Conservation (phyloP, 2,113 vertebrate genomes). For the Hystrix cristata region DNA sequence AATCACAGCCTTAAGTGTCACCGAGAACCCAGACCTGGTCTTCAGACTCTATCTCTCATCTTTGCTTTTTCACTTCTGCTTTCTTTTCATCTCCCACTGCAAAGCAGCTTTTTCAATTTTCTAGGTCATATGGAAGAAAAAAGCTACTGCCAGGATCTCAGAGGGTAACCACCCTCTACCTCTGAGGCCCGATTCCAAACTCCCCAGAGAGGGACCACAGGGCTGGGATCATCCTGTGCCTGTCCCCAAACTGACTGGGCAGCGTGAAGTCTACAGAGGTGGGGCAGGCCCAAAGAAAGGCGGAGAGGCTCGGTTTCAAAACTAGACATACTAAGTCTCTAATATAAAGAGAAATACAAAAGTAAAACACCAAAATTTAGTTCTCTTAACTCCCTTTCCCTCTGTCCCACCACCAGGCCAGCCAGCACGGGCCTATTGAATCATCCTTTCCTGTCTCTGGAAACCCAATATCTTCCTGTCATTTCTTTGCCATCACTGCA, state of each 20-base stretch:
- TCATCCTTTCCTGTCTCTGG: not conserved
- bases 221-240: not conserved
- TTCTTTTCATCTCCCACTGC: not conserved
- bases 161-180: not conserved
- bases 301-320: not conserved
- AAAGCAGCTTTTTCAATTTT: not conserved
- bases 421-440: not conserved
- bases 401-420: not conserved
- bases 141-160: not conserved
- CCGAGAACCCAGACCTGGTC: not conserved
- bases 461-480: not conserved
- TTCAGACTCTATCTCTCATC: not conserved
- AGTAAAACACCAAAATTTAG: not conserved
- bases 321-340: not conserved
- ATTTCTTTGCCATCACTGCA: not conserved
- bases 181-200: not conserved
- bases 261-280: rapidly evolving
- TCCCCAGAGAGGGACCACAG: not conserved
- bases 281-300: not conserved
- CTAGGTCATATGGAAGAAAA: not conserved
- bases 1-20: not conserved
- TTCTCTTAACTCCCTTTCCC: not conserved
- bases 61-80: not conserved
- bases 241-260: not conserved
- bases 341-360: not conserved